A percentile compares a stretch with the other conserved stretches of the same genome.
Conservation (phyloP, 2,113 vertebrate genomes). For the Tamias sibiricus region DNA sequence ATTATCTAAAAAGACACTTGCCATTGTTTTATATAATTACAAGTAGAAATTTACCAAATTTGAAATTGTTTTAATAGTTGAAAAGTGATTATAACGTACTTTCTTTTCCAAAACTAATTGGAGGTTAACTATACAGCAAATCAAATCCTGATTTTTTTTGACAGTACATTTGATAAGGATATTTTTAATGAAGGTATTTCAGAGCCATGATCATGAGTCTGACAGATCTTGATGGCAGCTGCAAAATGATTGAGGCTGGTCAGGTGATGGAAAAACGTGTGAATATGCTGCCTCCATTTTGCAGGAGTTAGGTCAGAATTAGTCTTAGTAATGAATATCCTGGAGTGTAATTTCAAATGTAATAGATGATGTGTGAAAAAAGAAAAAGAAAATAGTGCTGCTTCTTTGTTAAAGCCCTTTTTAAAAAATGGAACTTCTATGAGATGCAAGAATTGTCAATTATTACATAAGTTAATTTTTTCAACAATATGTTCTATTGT, state of each 20-base stretch:
- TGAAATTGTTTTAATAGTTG: conserved; percentile 69
- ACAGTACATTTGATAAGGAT: conserved; percentile 67
- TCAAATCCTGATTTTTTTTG: conserved; percentile 68
- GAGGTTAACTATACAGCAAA: conserved; percentile 70
- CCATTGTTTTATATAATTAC: conserved; percentile 71
- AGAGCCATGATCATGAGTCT: conserved; percentile 60
- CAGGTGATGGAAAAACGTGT: conserved; percentile 56
- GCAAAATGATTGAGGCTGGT: conserved; percentile 65
- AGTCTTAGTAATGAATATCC: conserved; percentile 62
- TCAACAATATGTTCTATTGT: not conserved
- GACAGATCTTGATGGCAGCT: conserved; percentile 69
- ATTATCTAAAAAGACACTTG: conserved; percentile 75
- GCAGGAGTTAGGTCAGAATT: conserved; percentile 59
- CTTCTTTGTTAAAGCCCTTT: not conserved
- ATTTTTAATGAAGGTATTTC: conserved; percentile 76
- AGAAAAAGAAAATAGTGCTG: conserved; percentile 27
- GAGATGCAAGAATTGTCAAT: conserved; percentile 1
- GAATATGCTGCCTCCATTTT: conserved; percentile 47
- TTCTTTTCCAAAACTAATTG: conserved; percentile 76
- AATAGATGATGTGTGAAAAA: conserved; percentile 59
- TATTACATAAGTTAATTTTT: conserved; percentile 9
- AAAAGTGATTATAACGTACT: conserved; percentile 59
- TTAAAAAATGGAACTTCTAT: conserved; percentile 1
- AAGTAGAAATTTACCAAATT: conserved; percentile 73
- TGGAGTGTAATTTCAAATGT: conserved; percentile 59